These are phyloP conservation scores for Lycia hirtaria DNA, from an alignment of 2,888 invertebrate species.

Conservation along the genomic window DNA sequence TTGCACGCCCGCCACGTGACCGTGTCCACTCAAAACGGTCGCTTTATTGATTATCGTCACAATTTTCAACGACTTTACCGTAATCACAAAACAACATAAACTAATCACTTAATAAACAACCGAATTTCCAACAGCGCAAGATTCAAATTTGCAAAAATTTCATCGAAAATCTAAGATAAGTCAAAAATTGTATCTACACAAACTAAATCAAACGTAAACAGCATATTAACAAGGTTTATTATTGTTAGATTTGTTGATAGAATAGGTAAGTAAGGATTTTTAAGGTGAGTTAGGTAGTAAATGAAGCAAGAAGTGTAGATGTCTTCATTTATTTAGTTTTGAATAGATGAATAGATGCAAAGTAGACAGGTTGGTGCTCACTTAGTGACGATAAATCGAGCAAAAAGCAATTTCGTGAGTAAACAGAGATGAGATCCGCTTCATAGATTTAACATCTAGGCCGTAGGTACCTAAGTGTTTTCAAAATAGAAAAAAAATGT, in stretches of 20 bases:
- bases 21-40: constrained; percentile 74
- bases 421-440: constrained; percentile 1
- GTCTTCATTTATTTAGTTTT: constrained; percentile 29
- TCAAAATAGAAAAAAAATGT: neutral
- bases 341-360: constrained; percentile 19
- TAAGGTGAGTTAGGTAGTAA: constrained; percentile 29
- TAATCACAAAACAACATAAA: constrained; percentile 56
- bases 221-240: neutral
- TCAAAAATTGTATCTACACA: neutral
- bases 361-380: constrained; percentile 7
- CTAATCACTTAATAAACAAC: constrained; percentile 17
- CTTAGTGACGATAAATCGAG: neutral
- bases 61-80: constrained; percentile 58
- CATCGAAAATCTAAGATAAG: neutral
- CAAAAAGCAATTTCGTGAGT: neutral
- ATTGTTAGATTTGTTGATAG: constrained; percentile 1
- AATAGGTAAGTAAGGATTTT: constrained; percentile 13
- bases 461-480: neutral
- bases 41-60: constrained; percentile 82
- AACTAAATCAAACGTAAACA: neutral
- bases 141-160: constrained; percentile 12
- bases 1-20: constrained; percentile 63
- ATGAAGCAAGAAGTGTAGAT: constrained; percentile 29
- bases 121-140: neutral
- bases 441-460: neutral